A percentile compares a stretch with the other conserved stretches of the same genome.
Evolutionary conservation across 2,888 invertebrate species (phyloP).

Genomic region (Cheilosia vulpina): DNA sequence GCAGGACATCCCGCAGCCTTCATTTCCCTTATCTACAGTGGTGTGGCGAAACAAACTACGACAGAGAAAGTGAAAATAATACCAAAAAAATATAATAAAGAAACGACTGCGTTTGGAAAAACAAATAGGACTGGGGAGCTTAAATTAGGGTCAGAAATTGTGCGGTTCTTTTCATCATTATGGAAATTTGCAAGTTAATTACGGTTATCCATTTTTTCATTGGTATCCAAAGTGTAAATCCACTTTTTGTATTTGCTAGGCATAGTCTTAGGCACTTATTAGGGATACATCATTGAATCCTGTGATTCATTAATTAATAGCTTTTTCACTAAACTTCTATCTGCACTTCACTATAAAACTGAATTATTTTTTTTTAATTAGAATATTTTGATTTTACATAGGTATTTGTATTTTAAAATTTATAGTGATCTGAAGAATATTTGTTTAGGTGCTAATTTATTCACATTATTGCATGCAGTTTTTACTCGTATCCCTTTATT

Average conservation of each 20-base stretch:
- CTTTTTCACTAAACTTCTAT: background rate
- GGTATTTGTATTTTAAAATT: too few species aligned
- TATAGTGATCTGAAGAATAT: too few species aligned
- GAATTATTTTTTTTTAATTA: background rate
- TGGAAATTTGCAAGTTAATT: background rate
- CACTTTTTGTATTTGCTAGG: background rate
- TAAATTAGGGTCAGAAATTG: background rate
- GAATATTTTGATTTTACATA: background rate
- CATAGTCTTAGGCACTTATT: constrained; percentile 18
- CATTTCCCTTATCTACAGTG: background rate
- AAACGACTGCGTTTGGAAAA: background rate
- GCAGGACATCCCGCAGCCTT: background rate
- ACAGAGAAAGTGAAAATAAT: background rate
- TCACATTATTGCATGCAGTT: background rate
- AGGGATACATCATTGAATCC: constrained; percentile 9
- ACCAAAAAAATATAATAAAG: too few species aligned
- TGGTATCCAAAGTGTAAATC: constrained; percentile 23
- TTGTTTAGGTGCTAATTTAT: background rate
- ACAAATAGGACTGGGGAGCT: background rate
- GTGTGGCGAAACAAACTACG: constrained; percentile 13
- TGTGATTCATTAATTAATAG: background rate
- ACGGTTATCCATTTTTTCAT: constrained; percentile 6
- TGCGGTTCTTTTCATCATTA: background rate
- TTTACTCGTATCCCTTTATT: constrained; percentile 10
- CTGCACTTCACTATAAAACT: constrained; percentile 14